Evolutionary conservation across 2,888 invertebrate species (phyloP).

Genomic region (Xestia rhomboidea): DNA sequence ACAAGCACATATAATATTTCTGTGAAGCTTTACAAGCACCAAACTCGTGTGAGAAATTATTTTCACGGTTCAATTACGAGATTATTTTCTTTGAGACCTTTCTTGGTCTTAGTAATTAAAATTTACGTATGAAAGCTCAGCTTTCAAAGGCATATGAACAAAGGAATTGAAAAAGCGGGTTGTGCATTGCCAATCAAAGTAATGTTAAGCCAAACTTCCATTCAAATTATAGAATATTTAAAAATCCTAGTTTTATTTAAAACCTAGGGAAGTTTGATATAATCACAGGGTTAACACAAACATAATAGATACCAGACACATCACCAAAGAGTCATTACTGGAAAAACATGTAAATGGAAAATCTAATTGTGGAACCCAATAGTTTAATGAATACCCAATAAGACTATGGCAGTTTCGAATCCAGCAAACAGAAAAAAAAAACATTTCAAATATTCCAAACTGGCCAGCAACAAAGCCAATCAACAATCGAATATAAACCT

Average conservation of each 20-base stretch:
- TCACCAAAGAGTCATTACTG: neutral
- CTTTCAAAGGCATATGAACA: slow-evolving; percentile 49
- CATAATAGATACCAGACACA: neutral
- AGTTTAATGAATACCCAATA: neutral
- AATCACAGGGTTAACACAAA: neutral
- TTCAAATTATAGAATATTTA: slow-evolving; percentile 2
- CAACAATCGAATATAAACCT: slow-evolving; percentile 9
- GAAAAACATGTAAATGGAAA: neutral
- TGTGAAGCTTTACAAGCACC: neutral
- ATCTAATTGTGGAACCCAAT: neutral
- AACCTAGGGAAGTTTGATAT: neutral
- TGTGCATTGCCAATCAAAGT: slow-evolving; percentile 25
- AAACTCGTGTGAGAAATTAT: slow-evolving; percentile 33
- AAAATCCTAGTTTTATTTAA: neutral
- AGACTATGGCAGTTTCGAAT: neutral
- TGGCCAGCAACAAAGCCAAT: neutral
- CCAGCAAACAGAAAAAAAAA: neutral
- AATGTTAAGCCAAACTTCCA: neutral
- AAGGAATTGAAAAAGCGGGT: slow-evolving; percentile 40
- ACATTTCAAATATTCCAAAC: neutral
- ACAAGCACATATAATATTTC: neutral
- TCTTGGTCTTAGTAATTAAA: slow-evolving; percentile 59
- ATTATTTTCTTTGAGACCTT: slow-evolving; percentile 56
- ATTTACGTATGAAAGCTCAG: slow-evolving; percentile 49
- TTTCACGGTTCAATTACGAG: slow-evolving; percentile 48